These are phyloP conservation scores for Aricia artaxerxes DNA, from an alignment of 2,888 invertebrate genomes.

Conservation along the genomic window DNA sequence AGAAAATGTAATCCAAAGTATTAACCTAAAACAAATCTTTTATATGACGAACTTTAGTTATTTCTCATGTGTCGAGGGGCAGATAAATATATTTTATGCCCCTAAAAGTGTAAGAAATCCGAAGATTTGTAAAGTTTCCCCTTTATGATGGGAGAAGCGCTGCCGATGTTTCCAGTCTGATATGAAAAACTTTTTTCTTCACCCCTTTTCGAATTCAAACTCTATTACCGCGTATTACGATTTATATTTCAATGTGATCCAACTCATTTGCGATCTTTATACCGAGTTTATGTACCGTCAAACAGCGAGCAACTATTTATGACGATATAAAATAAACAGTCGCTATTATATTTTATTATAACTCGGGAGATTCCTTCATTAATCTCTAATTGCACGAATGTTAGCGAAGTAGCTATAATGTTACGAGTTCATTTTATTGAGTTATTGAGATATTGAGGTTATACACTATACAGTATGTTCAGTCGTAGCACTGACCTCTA, in stretches of 20 bases:
- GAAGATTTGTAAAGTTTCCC: slow-evolving; percentile 78
- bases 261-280: slow-evolving; percentile 69
- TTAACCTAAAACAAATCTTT: slow-evolving; percentile 63
- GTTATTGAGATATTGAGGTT: neutral
- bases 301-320: slow-evolving; percentile 65
- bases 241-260: slow-evolving; percentile 42
- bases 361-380: slow-evolving; percentile 15
- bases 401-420: neutral
- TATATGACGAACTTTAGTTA: slow-evolving; percentile 64
- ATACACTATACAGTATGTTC: neutral
- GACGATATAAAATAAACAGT: slow-evolving; percentile 51
- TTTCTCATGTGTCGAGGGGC: slow-evolving; percentile 75
- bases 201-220: slow-evolving; percentile 44
- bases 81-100: slow-evolving; percentile 78
- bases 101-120: slow-evolving; percentile 77
- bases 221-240: slow-evolving; percentile 44
- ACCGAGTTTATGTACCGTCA: slow-evolving; percentile 67
- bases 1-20: slow-evolving; percentile 55
- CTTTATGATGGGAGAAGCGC: slow-evolving; percentile 73
- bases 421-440: slow-evolving; percentile 1
- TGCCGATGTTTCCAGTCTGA: slow-evolving; percentile 72
- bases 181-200: slow-evolving; percentile 70
- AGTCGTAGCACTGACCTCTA: no score
- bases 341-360: slow-evolving; percentile 23
- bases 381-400: slow-evolving; percentile 9